Evolutionary conservation across 2,888 invertebrate species (phyloP), one percentile per base, ranked within the genome.

Genomic region (Eudemis profundana): DNA sequence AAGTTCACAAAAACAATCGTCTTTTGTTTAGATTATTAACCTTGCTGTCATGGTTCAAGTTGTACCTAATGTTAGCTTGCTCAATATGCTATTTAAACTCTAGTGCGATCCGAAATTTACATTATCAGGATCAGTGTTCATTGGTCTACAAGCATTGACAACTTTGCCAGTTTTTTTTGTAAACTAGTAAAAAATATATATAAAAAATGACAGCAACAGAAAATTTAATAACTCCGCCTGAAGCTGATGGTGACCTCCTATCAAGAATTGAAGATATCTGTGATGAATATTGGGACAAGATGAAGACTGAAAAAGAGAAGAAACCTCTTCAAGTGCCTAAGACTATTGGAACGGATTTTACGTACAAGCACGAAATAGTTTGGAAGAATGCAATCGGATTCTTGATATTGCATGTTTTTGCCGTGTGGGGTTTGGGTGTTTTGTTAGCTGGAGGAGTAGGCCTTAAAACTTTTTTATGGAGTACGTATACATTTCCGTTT

Each of bases 381-480:
- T 95, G 95, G 95, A 87, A 83, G 69, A 95, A 95, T 78, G 93
- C 89, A 0, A 89, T 95, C 15, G 94, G 93, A 33, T 95, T 95
- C 76, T 67, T 94, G 1, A 63, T 91, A 1, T 74, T 94, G 14
- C 94, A 94, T 77, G 15, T 92, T 0, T 73, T 83, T 1, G 93
- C 87, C 0, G 4, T 93, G 3, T 90, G 89, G 78, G 93, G 93
- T 4, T 2, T 86, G 0, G 79, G 70, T 65, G 68, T 87, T 8
- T 59, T 77, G 4, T 17, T 87, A 1, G 75, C 78, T 0, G 77
- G 80, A 21, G 65, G 49, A 23, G 47, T 86, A 69, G 56, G 42
- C n/a, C 47, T 51, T n/a, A 63, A 56, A 50, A 69, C 68, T 7
- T 0, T 61, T 15, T 64, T 67, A 49, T 69, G 57, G 66, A 19